Evolutionary conservation across 2,797 vertebrate genomes (phyloP), one percentile per base, ranked within the genome.

Genomic region (Myotis pilosus): DNA sequence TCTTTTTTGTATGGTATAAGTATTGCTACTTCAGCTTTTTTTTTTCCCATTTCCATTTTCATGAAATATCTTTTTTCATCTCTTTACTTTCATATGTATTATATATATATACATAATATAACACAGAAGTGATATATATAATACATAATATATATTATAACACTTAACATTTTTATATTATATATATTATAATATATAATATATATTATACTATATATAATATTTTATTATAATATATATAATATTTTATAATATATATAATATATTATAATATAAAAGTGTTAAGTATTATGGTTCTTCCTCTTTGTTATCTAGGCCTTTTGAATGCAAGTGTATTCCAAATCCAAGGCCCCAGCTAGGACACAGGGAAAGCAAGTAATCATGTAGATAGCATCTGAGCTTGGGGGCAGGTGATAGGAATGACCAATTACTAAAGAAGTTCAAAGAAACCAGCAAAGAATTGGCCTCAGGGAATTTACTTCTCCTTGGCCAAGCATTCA

Each of bases 401-500:
- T 82, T 68, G 5, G 1, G 69, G 68, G 81, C 17, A 55, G 33
- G 20, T 28, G 60, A 75, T 12, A 30, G 25, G 74, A 71, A 6
- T 86, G 71, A 89, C 64, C 83, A 62, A 47, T 90, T 79, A 38
- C 72, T 36, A 68, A 78, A 8, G 30, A 94, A 68, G 74, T 82
- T 57, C 69, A 91, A 76, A 82, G 89, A 92, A 55, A 30, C 82
- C 30, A 76, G 69, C 87, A 84, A 92, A 91, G 69, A 36, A 19
- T 6, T 71, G 53, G 47, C 79, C 84, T 85, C 17, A 0, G 89
- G 66, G 71, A 10, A 76, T 87, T 76, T 12, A 55, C 62, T 94
- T 94, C 62, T 49, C 33, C 53, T 84, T 17, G 79, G 60, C 55
- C 28, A 47, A 79, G 51, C 79, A 36, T 60, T 71, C 51, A 57